Base-by-base conservation (phyloP, 2,113 vertebrate species). In the Mystacornis crossleyi region DNA sequence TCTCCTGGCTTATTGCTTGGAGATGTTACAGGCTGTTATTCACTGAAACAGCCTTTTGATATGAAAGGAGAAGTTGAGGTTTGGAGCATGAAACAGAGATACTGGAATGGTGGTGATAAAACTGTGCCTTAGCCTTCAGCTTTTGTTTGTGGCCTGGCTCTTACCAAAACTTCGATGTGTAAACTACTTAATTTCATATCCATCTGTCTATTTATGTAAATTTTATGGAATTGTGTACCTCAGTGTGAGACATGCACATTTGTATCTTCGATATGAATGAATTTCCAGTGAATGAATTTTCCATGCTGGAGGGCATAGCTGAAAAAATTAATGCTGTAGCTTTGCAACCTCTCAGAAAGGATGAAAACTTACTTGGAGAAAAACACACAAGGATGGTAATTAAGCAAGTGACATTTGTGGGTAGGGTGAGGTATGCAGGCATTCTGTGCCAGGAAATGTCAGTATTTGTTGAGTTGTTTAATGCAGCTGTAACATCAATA, bases 241-340 rank as follows among this genome's bases (percentile, higher is more conserved):
- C 7, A 6, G 4, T 45, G 19, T 61, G 57, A 61, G 33, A 67
- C 12, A 8, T 51, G 21, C 18, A 45, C 36, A 25, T 60, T 26
- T 1, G 1, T 36, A 16, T 36, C 42, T 57, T 45, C 0, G 2
- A 15, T 12, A 25, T 13, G 42, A 74, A 65, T 40, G 18, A n/a
- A 74, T 74, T 24, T 74, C 18, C 40, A 84, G n/a, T 40, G 26
- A 65, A 51, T 79, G 10, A 31, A 4, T 51, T 67, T 74, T 72
- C 71, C 17, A 6, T 42, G 42, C 61, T 86, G 79, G 23, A 66
- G 26, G 14, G 18, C 51, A 26, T 8, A 53, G 24, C 8, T 77
- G 45, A 36, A 42, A 82, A 92, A 75, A 33, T 9, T 3, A n/a
- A 42, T 12, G 2, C 43, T 54, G 14, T 61, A 54, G 36, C 14